Conservation (phyloP, 1,140 invertebrate species). For the Aphis gossypii region DNA sequence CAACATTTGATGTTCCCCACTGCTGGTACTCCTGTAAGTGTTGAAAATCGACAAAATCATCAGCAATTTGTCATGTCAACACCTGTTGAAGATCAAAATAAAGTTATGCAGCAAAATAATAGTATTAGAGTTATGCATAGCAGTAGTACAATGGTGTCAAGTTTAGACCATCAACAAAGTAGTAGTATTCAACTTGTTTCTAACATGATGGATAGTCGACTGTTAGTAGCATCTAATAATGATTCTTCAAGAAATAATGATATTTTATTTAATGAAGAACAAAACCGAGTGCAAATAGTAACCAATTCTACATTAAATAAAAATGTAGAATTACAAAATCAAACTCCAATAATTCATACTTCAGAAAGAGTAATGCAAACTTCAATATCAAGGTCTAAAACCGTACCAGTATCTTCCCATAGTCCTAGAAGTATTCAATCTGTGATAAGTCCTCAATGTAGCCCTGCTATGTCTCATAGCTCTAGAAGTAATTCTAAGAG, state of each 20-base stretch:
- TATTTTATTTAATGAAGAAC: conserved; percentile 54
- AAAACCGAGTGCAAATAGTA: conserved; percentile 50
- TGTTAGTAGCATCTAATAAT: conserved; percentile 44
- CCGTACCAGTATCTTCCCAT: conserved; percentile 50
- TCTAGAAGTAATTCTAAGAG: conserved; percentile 58
- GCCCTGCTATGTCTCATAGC: conserved; percentile 58
- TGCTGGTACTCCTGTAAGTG: conserved; percentile 42
- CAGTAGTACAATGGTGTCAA: conserved; percentile 56
- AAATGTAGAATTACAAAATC: conserved; percentile 53
- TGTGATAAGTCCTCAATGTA: conserved; percentile 59
- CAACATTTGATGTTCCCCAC: conserved; percentile 55
- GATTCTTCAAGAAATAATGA: conserved; percentile 45
- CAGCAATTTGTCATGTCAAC: conserved; percentile 52
- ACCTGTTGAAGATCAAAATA: conserved; percentile 50
- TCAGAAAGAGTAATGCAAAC: conserved; percentile 53
- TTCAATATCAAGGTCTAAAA: conserved; percentile 56
- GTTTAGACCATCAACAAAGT: conserved; percentile 54
- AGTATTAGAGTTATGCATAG: conserved; percentile 57
- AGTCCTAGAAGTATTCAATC: conserved; percentile 58
- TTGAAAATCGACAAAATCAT: conserved; percentile 56
- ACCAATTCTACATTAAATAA: conserved; percentile 51
- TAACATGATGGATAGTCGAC: conserved; percentile 42
- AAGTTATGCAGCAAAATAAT: conserved; percentile 55
- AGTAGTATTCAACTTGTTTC: conserved; percentile 55
- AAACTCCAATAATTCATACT: conserved; percentile 48